Percentiles rank a stretch among this genome's conserved stretches.
These are phyloP conservation scores for Proteles cristata DNA, from an alignment of 2,113 vertebrate species.

Conservation along the genomic window DNA sequence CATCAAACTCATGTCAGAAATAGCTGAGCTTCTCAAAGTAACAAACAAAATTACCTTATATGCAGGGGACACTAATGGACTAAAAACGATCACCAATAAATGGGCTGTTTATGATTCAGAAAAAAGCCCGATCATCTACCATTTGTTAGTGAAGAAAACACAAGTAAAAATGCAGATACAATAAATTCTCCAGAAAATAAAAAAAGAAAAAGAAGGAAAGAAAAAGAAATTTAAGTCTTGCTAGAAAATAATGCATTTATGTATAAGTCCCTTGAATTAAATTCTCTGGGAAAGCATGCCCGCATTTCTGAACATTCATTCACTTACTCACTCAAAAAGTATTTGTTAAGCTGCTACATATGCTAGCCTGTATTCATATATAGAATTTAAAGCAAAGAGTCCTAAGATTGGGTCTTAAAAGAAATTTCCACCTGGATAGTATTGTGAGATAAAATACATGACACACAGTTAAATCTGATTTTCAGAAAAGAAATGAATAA, in stretches of 20 bases:
- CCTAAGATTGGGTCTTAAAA: conserved; percentile 56
- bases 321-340: conserved; percentile 64
- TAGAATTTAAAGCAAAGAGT: conserved; percentile 56
- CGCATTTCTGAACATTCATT: conserved; percentile 64
- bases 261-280: conserved; percentile 63
- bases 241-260: conserved; percentile 68
- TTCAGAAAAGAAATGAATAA: conserved; percentile 12
- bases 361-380: conserved; percentile 58
- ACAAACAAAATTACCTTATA: background rate
- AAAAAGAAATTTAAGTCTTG: conserved; percentile 51
- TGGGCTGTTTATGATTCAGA: background rate
- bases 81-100: background rate
- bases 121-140: conserved; percentile 14
- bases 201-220: background rate
- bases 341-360: conserved; percentile 69
- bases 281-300: conserved; percentile 61
- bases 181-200: conserved; percentile 47
- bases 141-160: conserved; percentile 45
- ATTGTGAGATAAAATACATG: conserved; percentile 35
- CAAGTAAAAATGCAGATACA: conserved; percentile 42
- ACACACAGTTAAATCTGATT: conserved; percentile 18
- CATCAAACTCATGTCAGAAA: conserved; percentile 38
- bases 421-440: conserved; percentile 30
- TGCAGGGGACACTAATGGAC: background rate
- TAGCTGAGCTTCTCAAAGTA: conserved; percentile 39